Evolutionary conservation across 2,888 invertebrate species (phyloP), one percentile per base, ranked within the genome.

Genomic region (Anthoptus insignis): DNA sequence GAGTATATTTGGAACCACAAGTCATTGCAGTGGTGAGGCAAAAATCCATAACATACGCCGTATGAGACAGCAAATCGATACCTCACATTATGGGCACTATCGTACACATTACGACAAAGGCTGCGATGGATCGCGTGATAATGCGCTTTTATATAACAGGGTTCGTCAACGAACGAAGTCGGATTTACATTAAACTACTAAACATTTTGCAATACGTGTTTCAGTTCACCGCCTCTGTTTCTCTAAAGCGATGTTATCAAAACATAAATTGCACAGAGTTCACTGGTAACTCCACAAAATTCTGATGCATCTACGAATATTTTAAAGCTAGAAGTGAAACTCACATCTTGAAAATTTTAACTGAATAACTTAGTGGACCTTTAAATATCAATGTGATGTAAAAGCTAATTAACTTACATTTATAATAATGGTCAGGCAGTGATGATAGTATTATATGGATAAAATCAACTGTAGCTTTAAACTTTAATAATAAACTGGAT

Each of bases 111-210:
- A 69, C 64, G 59, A 64, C 68, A 60, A 59, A 72, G 67, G 71
- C 72, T 64, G 71, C 76, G 76, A 75, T 74, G 70, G 71, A 77
- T 77, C 79, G 78, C 76, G 80, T 76, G 73, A 76, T 86, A 79
- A 84, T 81, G 83, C 84, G 81, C 75, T 74, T 66, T 74, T 70
- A 68, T 75, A 72, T 73, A 72, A 73, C 69, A 70, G 70, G 66
- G 56, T 73, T 79, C 73, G 54, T 63, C 78, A 75, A 74, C 72
- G 66, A 72, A 76, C 74, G 69, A 73, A 74, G 75, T 74, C 67
- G 76, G 84, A 82, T 86, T 85, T 82, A 79, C 81, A 83, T 86
- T 74, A 76, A 80, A 73, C 37, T 3, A 78, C 74, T 78, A 77
- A 81, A 80, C 80, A 79, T 81, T 81, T 79, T 66, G 78, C 81